Percentiles rank a stretch among this genome's conserved stretches.
These are phyloP conservation scores for Remorina albescens DNA, from an alignment of 2,797 vertebrate genomes.

Conservation along the genomic window DNA sequence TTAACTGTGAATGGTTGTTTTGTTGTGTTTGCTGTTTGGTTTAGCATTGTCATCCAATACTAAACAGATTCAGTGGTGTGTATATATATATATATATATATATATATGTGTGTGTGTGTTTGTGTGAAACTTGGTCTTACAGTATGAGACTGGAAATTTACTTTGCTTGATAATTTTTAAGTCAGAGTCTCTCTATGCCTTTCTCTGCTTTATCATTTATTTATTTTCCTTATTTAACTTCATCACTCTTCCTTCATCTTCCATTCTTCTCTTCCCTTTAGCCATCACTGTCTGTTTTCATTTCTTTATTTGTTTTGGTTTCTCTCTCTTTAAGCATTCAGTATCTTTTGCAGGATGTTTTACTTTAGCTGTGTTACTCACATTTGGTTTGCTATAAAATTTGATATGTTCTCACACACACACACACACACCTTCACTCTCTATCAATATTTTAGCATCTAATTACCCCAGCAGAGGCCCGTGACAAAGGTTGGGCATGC, in stretches of 20 bases:
- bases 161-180: too few relatives aligned
- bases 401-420: conserved; percentile 17
- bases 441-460: too few relatives aligned
- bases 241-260: neutral
- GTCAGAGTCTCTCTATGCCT: too few relatives aligned
- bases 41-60: too few relatives aligned
- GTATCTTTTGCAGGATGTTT: neutral
- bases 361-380: neutral
- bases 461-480: too few relatives aligned
- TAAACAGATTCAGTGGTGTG: too few relatives aligned
- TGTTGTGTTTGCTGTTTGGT: too few relatives aligned
- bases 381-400: conserved; percentile 13
- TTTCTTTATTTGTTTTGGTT: neutral
- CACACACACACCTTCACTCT: neutral
- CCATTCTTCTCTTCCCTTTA: neutral
- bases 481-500: too few relatives aligned
- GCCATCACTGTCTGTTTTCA: neutral
- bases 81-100: too few relatives aligned
- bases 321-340: neutral
- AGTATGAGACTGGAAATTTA: neutral
- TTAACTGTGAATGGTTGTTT: too few relatives aligned
- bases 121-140: too few relatives aligned
- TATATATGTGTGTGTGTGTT: too few relatives aligned
- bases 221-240: neutral
- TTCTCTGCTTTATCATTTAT: neutral